Conservation (phyloP, 2,888 invertebrate species). For the Agrochola circellaris region DNA sequence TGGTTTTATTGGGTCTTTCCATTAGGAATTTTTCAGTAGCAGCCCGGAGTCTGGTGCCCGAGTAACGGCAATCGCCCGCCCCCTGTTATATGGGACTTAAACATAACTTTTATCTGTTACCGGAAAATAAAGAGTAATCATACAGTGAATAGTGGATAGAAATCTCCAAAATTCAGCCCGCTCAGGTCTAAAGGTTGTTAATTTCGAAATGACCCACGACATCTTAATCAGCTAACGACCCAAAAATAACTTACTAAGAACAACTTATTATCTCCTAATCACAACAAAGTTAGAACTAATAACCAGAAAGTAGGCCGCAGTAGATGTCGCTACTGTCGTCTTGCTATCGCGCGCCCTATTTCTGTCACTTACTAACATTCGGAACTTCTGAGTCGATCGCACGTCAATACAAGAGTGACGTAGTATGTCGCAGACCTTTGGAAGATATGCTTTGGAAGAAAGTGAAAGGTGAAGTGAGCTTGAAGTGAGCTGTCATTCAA, state of each 20-base stretch:
- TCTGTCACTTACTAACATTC: constrained; percentile 64
- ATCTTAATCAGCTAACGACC: constrained; percentile 5
- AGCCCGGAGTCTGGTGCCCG: neutral
- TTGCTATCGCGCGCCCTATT: constrained; percentile 61
- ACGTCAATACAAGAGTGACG: constrained; percentile 7
- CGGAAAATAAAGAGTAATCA: too few relatives aligned
- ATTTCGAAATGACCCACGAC: neutral
- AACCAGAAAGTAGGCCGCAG: constrained; percentile 49
- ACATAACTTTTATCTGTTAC: neutral
- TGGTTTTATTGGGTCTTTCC: too few relatives aligned
- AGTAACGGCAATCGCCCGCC: neutral
- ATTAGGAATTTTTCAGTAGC: too few relatives aligned
- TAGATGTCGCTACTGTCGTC: constrained; percentile 33
- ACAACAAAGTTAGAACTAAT: constrained; percentile 44
- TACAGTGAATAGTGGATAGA: neutral
- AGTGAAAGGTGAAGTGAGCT: neutral
- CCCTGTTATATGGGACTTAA: neutral
- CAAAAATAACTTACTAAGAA: constrained; percentile 16
- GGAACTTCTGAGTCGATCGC: constrained; percentile 46
- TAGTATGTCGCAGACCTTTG: neutral
- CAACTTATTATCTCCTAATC: constrained; percentile 43
- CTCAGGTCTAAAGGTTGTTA: neutral
- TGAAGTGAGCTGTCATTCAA: neutral
- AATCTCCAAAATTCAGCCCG: neutral
- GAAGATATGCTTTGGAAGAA: neutral